Evolutionary conservation across 1,140 invertebrate genomes (phyloP), one percentile per base, ranked within the genome.

Genomic region (Aphelinus certus): DNA sequence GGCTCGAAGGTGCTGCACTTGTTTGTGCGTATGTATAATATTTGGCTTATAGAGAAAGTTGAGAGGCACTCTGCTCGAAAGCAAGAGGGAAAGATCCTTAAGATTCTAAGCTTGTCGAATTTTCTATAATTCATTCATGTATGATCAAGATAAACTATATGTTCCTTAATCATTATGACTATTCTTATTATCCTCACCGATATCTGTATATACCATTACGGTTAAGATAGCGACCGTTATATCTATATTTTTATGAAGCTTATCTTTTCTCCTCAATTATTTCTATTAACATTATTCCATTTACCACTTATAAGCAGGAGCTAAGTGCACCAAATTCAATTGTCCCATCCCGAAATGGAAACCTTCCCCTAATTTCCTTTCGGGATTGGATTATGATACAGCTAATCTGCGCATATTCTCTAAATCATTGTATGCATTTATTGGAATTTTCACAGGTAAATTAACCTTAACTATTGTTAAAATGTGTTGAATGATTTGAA

Each of bases 331-430:
- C 51, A 69, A 60, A 51, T 62, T 7, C 55, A n/a, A 65, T 42
- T 26, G 7, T 75, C 67, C 76, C 73, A 83, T 78, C 73, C 80
- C 75, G 76, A 82, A 83, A 82, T 76, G 72, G 79, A 87, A 87
- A 87, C 80, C 84, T 87, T 87, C 86, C 86, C 85, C 86, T 75
- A 86, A 85, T 87, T 87, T 86, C 79, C 80, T 80, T 84, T 81
- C 78, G 66, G 71, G 69, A 81, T 83, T 65, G 78, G 78, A 78
- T 62, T 57, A 26, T 26, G 26, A 26, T 26, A 26, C 26, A 26
- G 26, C 26, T 26, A 26, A 26, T 26, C 26, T 26, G 26, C 26
- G 26, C 26, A 26, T 26, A 26, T 26, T 26, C 26, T 26, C 26
- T 26, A 26, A 26, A 26, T 26, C 26, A 26, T 26, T 26, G 26